A percentile compares a stretch with the other conserved stretches of the same genome.
These are phyloP conservation scores for Halcyon leucocephala DNA, from an alignment of 2,797 vertebrate species.

Conservation along the genomic window DNA sequence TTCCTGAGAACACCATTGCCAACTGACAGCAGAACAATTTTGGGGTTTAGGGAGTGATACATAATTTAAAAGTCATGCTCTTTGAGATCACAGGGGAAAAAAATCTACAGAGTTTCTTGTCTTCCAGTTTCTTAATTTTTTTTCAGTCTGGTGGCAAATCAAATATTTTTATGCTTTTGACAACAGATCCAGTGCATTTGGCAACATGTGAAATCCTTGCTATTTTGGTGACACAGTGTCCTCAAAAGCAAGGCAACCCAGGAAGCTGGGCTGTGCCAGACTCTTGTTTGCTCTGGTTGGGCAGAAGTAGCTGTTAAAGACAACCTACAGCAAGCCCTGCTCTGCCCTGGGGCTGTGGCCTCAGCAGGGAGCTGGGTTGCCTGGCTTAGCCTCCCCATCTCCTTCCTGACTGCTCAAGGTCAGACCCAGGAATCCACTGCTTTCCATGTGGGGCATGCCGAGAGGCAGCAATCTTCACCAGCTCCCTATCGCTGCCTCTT, in stretches of 20 bases:
- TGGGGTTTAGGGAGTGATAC: background rate
- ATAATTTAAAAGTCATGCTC: background rate
- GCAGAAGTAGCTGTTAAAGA: background rate
- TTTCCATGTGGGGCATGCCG: background rate
- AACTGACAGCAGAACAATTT: background rate
- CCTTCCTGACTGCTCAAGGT: conserved; percentile 19
- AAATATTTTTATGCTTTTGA: conserved; percentile 17
- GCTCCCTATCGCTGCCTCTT: conserved; percentile 1
- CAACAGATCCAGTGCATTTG: background rate
- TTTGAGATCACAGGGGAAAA: background rate
- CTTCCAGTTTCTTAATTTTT: conserved; percentile 1
- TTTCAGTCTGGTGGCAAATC: background rate
- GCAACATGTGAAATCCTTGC: background rate
- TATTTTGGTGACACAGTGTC: conserved; percentile 23
- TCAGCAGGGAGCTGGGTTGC: background rate
- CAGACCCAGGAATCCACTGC: background rate
- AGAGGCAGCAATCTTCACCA: conserved; percentile 8
- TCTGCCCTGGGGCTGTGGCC: background rate
- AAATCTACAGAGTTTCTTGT: background rate
- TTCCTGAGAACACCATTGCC: background rate
- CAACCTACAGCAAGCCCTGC: background rate
- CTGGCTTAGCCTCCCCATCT: conserved; percentile 4
- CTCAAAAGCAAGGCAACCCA: conserved; percentile 15
- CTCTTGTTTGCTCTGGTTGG: background rate
- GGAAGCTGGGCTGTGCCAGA: background rate